phyloP scores from a whole-genome alignment of 2,888 invertebrate genomes.

The Orchesella flavescens region DNA sequence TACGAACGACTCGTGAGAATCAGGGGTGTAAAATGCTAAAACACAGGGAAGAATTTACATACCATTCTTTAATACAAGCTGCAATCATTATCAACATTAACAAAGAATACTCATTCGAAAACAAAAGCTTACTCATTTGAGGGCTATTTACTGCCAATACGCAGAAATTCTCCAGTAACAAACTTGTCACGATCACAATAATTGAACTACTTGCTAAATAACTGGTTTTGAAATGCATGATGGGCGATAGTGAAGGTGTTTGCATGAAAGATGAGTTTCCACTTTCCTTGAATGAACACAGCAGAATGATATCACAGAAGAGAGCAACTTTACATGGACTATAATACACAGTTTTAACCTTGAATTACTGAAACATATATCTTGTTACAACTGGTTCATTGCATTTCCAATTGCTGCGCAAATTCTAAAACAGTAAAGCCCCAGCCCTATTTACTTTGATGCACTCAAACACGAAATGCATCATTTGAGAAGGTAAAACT shows the following conservation, averaged over 20 bases:
- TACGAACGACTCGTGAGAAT: slow-evolving; percentile 23
- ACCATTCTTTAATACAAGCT: not conserved
- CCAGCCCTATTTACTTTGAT: too few relatives aligned
- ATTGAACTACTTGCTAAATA: too few relatives aligned
- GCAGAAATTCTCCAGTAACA: not conserved
- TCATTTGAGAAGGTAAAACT: too few relatives aligned
- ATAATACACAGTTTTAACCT: not conserved
- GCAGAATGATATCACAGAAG: too few relatives aligned
- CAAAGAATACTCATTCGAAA: too few relatives aligned
- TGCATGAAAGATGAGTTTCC: too few relatives aligned
- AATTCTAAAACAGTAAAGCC: too few relatives aligned
- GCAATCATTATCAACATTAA: too few relatives aligned
- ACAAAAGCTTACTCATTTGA: slow-evolving; percentile 40
- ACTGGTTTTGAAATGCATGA: too few relatives aligned
- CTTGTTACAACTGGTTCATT: not conserved
- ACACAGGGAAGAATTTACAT: not conserved
- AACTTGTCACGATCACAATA: not conserved
- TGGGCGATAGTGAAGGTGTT: too few relatives aligned
- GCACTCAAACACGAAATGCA: too few relatives aligned
- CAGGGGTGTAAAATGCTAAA: slow-evolving; percentile 45
- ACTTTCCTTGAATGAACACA: too few relatives aligned
- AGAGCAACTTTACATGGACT: not conserved
- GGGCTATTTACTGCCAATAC: slow-evolving; percentile 32
- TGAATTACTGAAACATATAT: not conserved
- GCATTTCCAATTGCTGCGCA: not conserved